Evolutionary conservation across 1,140 invertebrate genomes (phyloP), one percentile per base, ranked within the genome.

Genomic region (Cardiocondyla obscurior): DNA sequence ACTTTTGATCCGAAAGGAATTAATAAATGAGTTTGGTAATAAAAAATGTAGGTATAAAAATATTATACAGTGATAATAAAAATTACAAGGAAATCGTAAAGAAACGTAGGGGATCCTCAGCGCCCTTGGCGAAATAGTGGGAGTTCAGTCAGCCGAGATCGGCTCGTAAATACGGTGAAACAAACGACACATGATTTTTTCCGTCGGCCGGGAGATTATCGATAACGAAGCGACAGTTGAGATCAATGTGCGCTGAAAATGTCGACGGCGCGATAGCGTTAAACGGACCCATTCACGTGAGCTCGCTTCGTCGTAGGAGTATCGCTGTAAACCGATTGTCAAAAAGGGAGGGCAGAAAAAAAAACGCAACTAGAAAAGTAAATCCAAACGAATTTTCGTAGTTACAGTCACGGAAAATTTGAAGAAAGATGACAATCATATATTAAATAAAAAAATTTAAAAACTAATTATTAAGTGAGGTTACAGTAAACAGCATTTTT

Each of bases 391-490:
- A 79, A 85, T 87, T 70, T 65, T 76, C 58, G 44, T 42, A 72
- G 44, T 25, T 39, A 64, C 51, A 81, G 57, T 81, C 82, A 79
- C 49, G 55, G 51, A 86, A 88, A 86, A 88, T 88, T 87, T 86
- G 55, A 67, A 82, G 62, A 10, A 79, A 42, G 30, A 22, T 16
- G 22, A 49, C 57, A 8, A 30, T 5, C 22, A 5, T 16, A 30
- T 7, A 2, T 1, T 3, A 12, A 25, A 10, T 16, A 30, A 19
- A 33, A 65, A 65, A 12, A 25, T 4, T 16, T n/a, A 19, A 33
- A 65, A 65, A 39, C 16, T 39, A 16, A 39, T 53, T 2, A 12
- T 22, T 53, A 8, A 5, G 42, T 36, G 1, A n/a, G 57, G 57
- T 5, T 6, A 3, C 30, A 14, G 10, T 25, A 25, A 4, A 44